Evolutionary conservation across 2,888 invertebrate species (phyloP), one percentile per base, ranked within the genome.

Genomic region (Aphidius colemani): DNA sequence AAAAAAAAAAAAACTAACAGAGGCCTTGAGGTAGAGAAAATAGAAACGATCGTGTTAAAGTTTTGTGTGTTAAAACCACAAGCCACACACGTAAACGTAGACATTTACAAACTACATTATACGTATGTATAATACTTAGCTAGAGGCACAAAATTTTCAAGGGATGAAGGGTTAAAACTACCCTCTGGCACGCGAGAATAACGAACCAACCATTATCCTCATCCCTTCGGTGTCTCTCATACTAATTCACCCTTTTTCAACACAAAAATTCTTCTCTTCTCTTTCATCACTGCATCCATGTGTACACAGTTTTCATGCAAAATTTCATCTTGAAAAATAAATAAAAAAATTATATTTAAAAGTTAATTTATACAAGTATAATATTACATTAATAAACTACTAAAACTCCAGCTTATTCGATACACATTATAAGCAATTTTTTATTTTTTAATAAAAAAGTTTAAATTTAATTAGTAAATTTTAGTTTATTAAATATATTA

Each of bases 171-270:
- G 75, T 30, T 30, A 30, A 30, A 79, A 79, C 75, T 78, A 75
- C 74, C 74, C 71, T 63, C 69, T 70, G 74, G 73, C 79, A 79
- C 78, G 79, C 79, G 72, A 78, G 73, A 77, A 74, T 71, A 71
- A 73, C 71, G 72, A 75, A 75, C 74, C 73, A 69, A 74, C 75
- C 71, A 75, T 77, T 78, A 78, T 69, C 59, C 57, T 46, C 49
- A 48, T 45, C 53, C 53, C 61, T 46, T 41, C 46, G 49, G 18
- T 51, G 51, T 43, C 61, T 56, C 51, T 60, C 61, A 44, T 49
- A 45, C 46, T 50, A 7, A 11, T 58, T 39, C 53, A 11, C 53
- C 40, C n/a, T 45, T n/a, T 18, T 18, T 57, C 57, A 46, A 44
- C 51, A 40, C 9, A 30, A 53, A 18, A 18, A 53, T 53, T 45